Evolutionary conservation across 2,888 invertebrate species (phyloP), one percentile per base, ranked within the genome.

Genomic region (Polydrusus pterygomalis): DNA sequence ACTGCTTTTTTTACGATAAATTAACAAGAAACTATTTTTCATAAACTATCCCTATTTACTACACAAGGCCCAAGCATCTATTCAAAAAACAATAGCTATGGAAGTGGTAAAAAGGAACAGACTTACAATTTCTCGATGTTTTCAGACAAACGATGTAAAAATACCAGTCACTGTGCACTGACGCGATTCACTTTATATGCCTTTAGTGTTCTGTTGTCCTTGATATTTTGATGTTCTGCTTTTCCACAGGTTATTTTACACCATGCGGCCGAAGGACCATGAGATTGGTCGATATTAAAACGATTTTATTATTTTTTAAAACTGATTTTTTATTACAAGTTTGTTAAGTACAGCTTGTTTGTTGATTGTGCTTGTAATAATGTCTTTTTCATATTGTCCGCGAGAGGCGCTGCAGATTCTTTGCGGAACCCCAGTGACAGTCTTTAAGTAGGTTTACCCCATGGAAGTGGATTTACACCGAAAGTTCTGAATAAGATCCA

Each of bases 201-300:
- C n/a, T n/a, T n/a, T n/a, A n/a, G n/a, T n/a, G n/a, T n/a, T n/a
- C n/a, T n/a, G n/a, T n/a, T n/a, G n/a, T n/a, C n/a, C 13, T 40
- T 10, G 40, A 40, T 40, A 40, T 9, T 8, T 40, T 40, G 5
- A 8, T 10, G 9, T 40, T 13, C 40, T 40, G 30, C 2, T 30
- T 8, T 8, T 8, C 40, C 40, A 40, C 40, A 40, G 40, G 40
- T 40, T 40, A 40, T 40, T 40, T 40, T 40, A 40, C 40, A n/a
- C n/a, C 40, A 40, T 40, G 40, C 40, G 40, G 40, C 40, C 40
- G 40, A 40, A 40, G 40, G 40, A 40, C 40, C 40, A 40, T 40
- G 40, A 11, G 11, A 40, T 8, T 40, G 9, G 11, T 9, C 9
- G 9, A 40, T 40, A 40, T 40, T 40, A 40, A 40, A 40, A 40